Base-by-base conservation (phyloP, 2,113 vertebrate genomes). In the Leptodactylus fuscus region DNA sequence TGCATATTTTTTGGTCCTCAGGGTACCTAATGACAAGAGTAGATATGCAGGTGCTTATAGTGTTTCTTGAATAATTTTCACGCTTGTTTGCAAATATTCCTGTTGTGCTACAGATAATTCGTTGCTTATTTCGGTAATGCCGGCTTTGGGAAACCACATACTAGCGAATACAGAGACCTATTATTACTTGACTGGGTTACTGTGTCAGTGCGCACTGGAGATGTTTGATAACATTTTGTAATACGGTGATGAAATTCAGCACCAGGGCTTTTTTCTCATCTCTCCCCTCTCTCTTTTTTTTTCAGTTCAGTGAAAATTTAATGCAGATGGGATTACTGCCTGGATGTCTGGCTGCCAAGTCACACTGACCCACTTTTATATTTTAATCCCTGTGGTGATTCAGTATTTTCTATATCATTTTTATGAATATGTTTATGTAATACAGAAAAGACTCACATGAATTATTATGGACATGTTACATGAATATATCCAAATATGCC, bases 361-460 rank as follows among this genome's bases (percentile, higher is more conserved):
- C 80, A 87, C 58, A 81, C 3, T 67, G 79, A 58, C 77, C 0
- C 4, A 10, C 67, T 87, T 86, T 65, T 51, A 85, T 20, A 60
- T 58, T 20, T 84, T 88, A 85, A 83, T 84, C 85, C 76, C 71
- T 86, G 71, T 0, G 0, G 67, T 88, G 58, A 85, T 87, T 81
- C 62, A 80, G 18, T 10, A 24, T 82, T 90, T 90, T 86, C 60
- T 60, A 55, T 65, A 73, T 60, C 44, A 49, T 81, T 80, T 85
- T 86, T 86, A 86, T 79, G 67, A 80, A 86, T 86, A 71, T 81
- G 84, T 86, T 86, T 86, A 86, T 86, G 62, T 71, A 85, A 85
- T 85, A 71, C 10, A 73, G 36, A 80, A 81, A 70, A 12, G 53
- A 58, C 58, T 69, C 51, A 24, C 10, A 44, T 81, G 77, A 86